These are phyloP conservation scores for Blennius ocellaris DNA, from an alignment of 2,113 vertebrate species.

Conservation along the genomic window DNA sequence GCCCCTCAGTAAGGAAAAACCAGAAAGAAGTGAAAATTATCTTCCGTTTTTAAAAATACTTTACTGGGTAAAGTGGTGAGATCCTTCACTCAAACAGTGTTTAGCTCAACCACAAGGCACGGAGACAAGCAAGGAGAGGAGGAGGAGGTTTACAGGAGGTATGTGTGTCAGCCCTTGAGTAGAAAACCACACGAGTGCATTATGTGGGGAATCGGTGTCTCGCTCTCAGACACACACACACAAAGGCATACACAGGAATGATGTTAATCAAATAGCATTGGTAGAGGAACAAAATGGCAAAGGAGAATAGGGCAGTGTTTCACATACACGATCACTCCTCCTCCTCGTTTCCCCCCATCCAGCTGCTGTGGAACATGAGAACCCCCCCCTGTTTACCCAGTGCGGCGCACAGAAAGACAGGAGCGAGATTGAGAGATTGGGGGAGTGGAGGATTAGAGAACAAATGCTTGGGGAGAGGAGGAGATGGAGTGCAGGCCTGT, in stretches of 20 bases:
- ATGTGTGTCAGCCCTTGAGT: neutral
- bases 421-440: neutral
- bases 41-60: too few species aligned
- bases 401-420: conserved; percentile 7
- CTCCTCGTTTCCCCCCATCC: conserved; percentile 12
- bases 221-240: too few species aligned
- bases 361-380: conserved; percentile 58
- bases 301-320: conserved; percentile 37
- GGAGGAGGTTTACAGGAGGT: neutral
- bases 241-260: conserved; percentile 24
- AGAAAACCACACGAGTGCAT: conserved; percentile 10
- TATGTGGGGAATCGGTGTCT: too few species aligned
- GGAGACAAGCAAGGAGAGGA: too few species aligned
- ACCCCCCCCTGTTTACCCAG: conserved; percentile 20
- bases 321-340: neutral
- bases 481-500: conserved; percentile 25
- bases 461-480: conserved; percentile 10
- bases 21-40: too few species aligned
- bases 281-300: conserved; percentile 44
- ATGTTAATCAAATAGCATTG: conserved; percentile 33
- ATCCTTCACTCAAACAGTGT: too few species aligned
- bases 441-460: conserved; percentile 10
- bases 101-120: too few species aligned
- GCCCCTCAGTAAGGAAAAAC: too few species aligned
- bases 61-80: too few species aligned